phyloP scores from a whole-genome alignment of 2,797 vertebrate genomes.

The Borostomias antarcticus region DNA sequence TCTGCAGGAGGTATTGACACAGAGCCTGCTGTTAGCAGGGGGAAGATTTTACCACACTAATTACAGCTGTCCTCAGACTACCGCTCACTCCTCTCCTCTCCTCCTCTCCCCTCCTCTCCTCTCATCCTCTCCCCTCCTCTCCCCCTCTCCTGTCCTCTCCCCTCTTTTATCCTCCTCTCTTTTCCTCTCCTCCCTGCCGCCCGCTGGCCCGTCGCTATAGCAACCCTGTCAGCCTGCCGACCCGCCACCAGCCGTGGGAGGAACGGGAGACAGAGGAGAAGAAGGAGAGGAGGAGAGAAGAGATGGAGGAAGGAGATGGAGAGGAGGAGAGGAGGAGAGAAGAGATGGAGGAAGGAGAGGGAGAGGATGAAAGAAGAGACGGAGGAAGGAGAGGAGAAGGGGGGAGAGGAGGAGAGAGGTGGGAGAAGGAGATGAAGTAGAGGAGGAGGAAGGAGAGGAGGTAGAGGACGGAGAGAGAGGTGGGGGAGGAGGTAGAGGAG shows the following conservation, averaged over 20 bases:
- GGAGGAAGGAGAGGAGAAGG: conserved; percentile 7
- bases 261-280: conserved; percentile 21
- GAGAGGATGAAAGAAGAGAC: conserved; percentile 8
- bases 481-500: too few relatives aligned
- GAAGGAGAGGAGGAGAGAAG: background rate
- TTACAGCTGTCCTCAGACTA: conserved; percentile 56
- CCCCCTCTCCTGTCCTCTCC: too few relatives aligned
- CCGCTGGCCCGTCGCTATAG: conserved; percentile 60
- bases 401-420: conserved; percentile 27
- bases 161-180: too few relatives aligned
- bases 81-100: conserved; percentile 24
- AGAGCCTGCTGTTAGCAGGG: background rate
- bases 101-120: too few relatives aligned
- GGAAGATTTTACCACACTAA: conserved; percentile 55
- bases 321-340: conserved; percentile 1
- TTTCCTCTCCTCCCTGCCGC: conserved; percentile 37
- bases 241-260: conserved; percentile 60
- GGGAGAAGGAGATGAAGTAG: background rate
- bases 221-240: conserved; percentile 59
- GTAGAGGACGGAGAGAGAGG: conserved; percentile 12
- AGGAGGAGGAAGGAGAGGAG: background rate
- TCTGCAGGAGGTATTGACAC: background rate
- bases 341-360: background rate
- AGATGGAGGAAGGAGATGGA: background rate
- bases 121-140: too few relatives aligned